A percentile compares a stretch with the other conserved stretches of the same genome.
These are phyloP conservation scores for Lasioglossum marginatum DNA, from an alignment of 2,888 invertebrate genomes.

Conservation along the genomic window DNA sequence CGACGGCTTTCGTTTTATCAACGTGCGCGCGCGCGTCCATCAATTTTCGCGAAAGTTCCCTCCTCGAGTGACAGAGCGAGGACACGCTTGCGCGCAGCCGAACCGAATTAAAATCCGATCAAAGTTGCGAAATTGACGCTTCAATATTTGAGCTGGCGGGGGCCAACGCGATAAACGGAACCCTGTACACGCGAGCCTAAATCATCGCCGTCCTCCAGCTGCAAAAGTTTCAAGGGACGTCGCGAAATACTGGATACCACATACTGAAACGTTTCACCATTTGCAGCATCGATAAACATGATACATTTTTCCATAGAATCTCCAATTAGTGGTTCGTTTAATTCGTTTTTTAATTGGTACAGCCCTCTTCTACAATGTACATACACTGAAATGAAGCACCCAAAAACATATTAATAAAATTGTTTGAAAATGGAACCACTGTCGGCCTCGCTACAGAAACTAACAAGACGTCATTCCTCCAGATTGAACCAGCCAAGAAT, in stretches of 20 bases:
- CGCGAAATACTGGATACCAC: not conserved
- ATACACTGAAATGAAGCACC: not conserved
- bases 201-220: not conserved
- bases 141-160: slow-evolving; percentile 72
- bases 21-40: slow-evolving; percentile 55
- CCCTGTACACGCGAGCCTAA: slow-evolving; percentile 17
- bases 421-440: not conserved
- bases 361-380: not conserved
- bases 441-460: not conserved
- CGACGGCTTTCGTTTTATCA: slow-evolving; percentile 39
- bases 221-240: not conserved
- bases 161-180: slow-evolving; percentile 34
- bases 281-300: not conserved
- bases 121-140: slow-evolving; percentile 81
- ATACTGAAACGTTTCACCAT: not conserved
- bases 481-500: not conserved
- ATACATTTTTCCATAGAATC: not conserved
- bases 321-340: not conserved
- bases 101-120: slow-evolving; percentile 82
- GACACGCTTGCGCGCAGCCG: slow-evolving; percentile 46
- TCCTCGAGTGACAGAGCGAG: slow-evolving; percentile 57
- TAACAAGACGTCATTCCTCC: not conserved
- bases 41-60: slow-evolving; percentile 72
- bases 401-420: not conserved
- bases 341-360: not conserved